phyloP scores from a whole-genome alignment of 2,113 vertebrate genomes.

The Centropristis striata region DNA sequence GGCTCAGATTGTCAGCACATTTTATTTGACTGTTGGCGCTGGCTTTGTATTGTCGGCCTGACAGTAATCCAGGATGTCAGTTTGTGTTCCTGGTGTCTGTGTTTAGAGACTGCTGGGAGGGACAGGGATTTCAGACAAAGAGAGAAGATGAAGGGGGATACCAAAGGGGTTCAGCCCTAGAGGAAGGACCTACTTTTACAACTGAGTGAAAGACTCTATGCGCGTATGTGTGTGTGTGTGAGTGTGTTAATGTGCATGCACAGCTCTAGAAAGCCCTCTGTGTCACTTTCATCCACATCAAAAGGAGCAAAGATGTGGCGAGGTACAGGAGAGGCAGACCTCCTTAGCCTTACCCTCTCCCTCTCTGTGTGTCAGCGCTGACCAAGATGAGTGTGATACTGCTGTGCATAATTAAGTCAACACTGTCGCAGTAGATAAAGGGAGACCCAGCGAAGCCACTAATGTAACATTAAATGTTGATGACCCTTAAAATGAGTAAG shows the following conservation, averaged over 20 bases:
- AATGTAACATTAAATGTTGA: constrained; percentile 83
- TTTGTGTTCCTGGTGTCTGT: constrained; percentile 63
- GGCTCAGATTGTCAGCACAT: constrained; percentile 47
- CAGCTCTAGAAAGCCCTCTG: constrained; percentile 30
- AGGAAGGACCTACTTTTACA: constrained; percentile 68
- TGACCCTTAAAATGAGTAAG: constrained; percentile 80
- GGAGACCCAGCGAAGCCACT: constrained; percentile 70
- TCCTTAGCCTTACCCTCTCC: constrained; percentile 13
- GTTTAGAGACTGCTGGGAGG: constrained; percentile 68
- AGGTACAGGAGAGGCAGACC: constrained; percentile 27
- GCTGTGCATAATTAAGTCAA: constrained; percentile 78
- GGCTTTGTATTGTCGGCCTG: constrained; percentile 55
- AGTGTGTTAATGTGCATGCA: constrained; percentile 34
- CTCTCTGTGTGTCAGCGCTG: constrained; percentile 41
- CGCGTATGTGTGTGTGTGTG: constrained; percentile 5
- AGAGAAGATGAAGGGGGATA: constrained; percentile 60
- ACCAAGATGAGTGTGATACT: constrained; percentile 58
- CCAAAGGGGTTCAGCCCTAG: constrained; percentile 59
- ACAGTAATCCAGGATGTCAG: constrained; percentile 72
- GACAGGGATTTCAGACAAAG: constrained; percentile 66
- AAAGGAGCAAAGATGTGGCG: constrained; percentile 45
- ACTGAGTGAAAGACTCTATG: constrained; percentile 14
- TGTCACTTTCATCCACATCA: constrained; percentile 74
- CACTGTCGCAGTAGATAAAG: constrained; percentile 76
- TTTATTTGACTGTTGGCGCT: constrained; percentile 42